Base-by-base conservation (phyloP, 2,797 vertebrate species). In the Hoplostethus mediterraneus region DNA sequence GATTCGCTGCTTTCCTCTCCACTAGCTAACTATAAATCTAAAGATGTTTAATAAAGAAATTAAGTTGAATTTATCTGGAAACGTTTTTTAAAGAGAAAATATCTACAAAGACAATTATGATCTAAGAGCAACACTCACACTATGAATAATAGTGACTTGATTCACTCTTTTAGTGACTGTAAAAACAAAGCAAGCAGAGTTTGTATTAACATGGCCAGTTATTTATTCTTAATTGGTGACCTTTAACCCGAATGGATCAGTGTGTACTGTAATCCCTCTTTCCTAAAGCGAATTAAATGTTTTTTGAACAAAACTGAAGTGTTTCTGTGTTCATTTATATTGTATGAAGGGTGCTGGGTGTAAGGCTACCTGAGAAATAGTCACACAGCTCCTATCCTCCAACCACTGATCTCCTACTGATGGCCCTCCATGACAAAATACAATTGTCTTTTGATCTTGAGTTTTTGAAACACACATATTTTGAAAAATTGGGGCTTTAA, bases 151-250 rank as follows among this genome's bases (percentile, higher is more conserved):
- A 88, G 71, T 89, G 85, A 91, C 80, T 84, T 89, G 79, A 90
- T 90, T 80, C 67, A 68, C 80, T 90, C 65, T 91, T 89, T 89
- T 89, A 89, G 86, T 87, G 85, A 91, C 88, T 92, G 86, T 92
- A 92, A 81, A 92, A 90, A 90, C 76, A 73, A 84, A 67, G 58
- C 64, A 72, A 80, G 78, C 84, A 86, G 77, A 87, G 85, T 91
- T 89, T 87, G 88, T 89, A 87, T 92, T 92, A 92, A 94, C 93
- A 90, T 87, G 93, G 93, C 92, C 93, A 93, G 94, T 95, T 94
- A 95, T 95, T 95, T 95, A 95, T 94, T 94, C 83, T 89, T 91
- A 94, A 94, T 95, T 93, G 87, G 93, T 93, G 85, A 90, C 84
- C 84, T 92, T 87, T 91, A 93, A 91, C 89, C 89, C 62, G 67